Conservation (phyloP, 2,113 vertebrate genomes). For the Acinonyx jubatus region DNA sequence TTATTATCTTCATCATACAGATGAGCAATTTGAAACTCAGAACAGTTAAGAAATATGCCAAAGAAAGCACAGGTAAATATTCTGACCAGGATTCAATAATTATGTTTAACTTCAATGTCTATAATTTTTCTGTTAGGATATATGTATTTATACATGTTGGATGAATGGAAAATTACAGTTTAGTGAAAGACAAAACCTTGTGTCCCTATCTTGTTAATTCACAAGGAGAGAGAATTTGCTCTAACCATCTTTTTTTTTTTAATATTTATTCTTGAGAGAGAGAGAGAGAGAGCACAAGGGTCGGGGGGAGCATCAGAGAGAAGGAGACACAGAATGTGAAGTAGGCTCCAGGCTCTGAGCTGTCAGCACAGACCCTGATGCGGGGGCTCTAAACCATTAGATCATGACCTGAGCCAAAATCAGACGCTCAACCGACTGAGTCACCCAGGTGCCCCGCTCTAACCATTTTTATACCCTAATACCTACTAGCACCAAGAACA, state of each 20-base stretch:
- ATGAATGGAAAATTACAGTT: background rate
- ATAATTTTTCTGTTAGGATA: background rate
- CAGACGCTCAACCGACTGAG: too few relatives aligned
- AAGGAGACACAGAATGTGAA: too few relatives aligned
- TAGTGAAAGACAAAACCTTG: background rate
- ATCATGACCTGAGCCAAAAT: too few relatives aligned
- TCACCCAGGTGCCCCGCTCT: background rate
- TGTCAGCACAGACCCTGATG: too few relatives aligned
- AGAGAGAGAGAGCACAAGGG: too few relatives aligned
- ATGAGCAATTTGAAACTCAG: background rate
- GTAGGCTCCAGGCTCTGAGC: too few relatives aligned
- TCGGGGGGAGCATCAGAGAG: too few relatives aligned
- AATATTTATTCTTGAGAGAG: too few relatives aligned
- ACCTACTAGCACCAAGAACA: background rate
- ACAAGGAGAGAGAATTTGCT: background rate
- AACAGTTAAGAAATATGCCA: background rate
- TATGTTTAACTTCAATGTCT: background rate
- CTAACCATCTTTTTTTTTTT: background rate
- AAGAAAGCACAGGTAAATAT: background rate
- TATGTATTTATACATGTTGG: background rate
- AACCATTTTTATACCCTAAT: background rate
- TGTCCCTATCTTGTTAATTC: background rate
- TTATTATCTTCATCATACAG: background rate
- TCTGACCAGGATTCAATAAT: background rate
- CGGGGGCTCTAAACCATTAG: too few relatives aligned